Conservation (phyloP, 2,797 vertebrate genomes). For the Petrocephalus schoutedeni region DNA sequence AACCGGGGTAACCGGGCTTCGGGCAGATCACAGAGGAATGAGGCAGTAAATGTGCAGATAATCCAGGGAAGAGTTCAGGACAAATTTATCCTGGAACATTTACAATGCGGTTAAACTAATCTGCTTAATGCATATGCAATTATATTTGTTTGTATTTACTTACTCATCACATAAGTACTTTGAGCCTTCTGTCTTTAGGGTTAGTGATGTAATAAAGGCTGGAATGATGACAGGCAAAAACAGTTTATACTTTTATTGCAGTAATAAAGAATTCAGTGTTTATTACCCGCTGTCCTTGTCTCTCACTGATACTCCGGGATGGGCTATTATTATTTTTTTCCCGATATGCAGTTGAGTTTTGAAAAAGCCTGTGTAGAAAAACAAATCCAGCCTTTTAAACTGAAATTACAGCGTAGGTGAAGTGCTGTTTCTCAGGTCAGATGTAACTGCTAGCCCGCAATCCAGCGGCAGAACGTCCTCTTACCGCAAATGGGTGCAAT, state of each 20-base stretch:
- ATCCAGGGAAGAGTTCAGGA: not conserved
- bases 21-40: not conserved
- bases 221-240: constrained; percentile 9
- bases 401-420: constrained; percentile 47
- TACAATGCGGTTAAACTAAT: not conserved
- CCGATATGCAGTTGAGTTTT: not conserved
- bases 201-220: not conserved
- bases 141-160: not conserved
- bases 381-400: constrained; percentile 23
- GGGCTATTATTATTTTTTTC: not conserved
- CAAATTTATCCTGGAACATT: not conserved
- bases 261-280: not conserved
- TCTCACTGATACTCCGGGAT: not conserved
- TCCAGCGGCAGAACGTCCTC: constrained; percentile 45
- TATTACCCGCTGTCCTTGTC: not conserved
- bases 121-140: not conserved
- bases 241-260: not conserved
- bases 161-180: not conserved
- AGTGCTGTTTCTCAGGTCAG: constrained; percentile 50
- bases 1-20: not conserved
- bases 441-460: constrained; percentile 46
- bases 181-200: not conserved
- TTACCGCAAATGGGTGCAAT: constrained; percentile 39
- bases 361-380: not conserved
- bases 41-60: not conserved